Conservation (phyloP, 92 coral and sea anemone species). For the Paramuricea clavata region DNA sequence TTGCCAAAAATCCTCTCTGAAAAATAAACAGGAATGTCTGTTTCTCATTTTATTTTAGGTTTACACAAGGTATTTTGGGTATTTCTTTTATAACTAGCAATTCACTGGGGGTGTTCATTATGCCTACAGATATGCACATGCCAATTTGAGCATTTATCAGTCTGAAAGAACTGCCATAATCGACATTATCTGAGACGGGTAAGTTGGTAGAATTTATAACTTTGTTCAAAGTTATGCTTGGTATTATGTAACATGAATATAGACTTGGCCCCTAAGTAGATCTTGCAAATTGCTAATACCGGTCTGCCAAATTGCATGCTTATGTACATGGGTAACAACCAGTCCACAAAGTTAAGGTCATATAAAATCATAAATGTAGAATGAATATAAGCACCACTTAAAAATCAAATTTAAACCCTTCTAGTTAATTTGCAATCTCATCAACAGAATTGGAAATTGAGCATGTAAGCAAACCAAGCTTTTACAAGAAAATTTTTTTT, state of each 20-base stretch:
- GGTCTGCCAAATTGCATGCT: slow-evolving; percentile 17
- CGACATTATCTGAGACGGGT: too few species aligned
- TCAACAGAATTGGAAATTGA: neutral
- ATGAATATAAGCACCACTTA: too few species aligned
- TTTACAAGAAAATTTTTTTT: neutral
- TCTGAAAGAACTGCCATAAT: too few species aligned
- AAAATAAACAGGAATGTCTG: neutral
- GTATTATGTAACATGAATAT: too few species aligned
- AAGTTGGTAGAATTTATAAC: too few species aligned
- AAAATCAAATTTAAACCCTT: slow-evolving; percentile 15
- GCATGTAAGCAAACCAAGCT: neutral
- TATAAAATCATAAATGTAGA: neutral
- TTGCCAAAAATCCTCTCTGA: neutral
- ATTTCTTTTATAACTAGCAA: neutral
- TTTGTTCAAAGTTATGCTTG: too few species aligned
- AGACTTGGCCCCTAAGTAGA: neutral
- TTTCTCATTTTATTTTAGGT: neutral
- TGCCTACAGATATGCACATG: too few species aligned
- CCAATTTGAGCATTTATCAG: too few species aligned
- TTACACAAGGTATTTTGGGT: neutral
- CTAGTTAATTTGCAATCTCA: slow-evolving; percentile 4
- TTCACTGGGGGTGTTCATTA: neutral
- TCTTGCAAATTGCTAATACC: neutral
- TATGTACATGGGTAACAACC: slow-evolving; percentile 5
- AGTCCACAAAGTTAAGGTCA: too few species aligned